Conservation (phyloP, 2,113 vertebrate species). For the Pungitius pungitius region DNA sequence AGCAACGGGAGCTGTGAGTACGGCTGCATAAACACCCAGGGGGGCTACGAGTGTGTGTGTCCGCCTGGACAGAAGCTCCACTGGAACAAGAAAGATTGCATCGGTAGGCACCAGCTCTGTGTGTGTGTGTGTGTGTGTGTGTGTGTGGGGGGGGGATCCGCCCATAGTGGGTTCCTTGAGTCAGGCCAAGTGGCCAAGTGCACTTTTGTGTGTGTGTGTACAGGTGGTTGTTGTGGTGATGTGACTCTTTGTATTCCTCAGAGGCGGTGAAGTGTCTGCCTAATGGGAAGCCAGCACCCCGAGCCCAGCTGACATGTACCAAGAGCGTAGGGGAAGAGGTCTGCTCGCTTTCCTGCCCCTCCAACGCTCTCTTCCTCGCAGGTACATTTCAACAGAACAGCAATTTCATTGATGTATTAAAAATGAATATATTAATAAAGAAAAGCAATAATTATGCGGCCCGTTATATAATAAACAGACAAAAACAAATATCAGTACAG, state of each 20-base stretch:
- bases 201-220: constrained; percentile 8
- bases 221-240: constrained; percentile 62
- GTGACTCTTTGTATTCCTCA: constrained; percentile 78
- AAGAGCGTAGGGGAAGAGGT: constrained; percentile 87
- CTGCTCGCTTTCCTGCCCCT: constrained; percentile 90
- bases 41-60: constrained; percentile 91
- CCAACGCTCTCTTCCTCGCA: constrained; percentile 89
- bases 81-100: constrained; percentile 96
- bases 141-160: constrained; percentile 7
- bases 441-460: too few relatives aligned
- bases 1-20: constrained; percentile 89
- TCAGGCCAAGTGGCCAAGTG: neutral
- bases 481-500: too few relatives aligned
- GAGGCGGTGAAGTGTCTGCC: constrained; percentile 89
- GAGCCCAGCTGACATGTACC: constrained; percentile 87
- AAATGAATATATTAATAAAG: too few relatives aligned
- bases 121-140: constrained; percentile 14
- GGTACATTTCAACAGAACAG: constrained; percentile 73
- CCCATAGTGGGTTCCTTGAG: neutral
- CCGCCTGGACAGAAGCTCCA: constrained; percentile 88
- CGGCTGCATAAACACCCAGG: constrained; percentile 89
- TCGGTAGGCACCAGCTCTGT: constrained; percentile 80
- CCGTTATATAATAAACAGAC: too few relatives aligned
- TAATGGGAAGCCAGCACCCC: constrained; percentile 81
- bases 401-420: too few relatives aligned